These are phyloP conservation scores for Suillia variegata DNA, from an alignment of 2,888 invertebrate species.

Conservation along the genomic window DNA sequence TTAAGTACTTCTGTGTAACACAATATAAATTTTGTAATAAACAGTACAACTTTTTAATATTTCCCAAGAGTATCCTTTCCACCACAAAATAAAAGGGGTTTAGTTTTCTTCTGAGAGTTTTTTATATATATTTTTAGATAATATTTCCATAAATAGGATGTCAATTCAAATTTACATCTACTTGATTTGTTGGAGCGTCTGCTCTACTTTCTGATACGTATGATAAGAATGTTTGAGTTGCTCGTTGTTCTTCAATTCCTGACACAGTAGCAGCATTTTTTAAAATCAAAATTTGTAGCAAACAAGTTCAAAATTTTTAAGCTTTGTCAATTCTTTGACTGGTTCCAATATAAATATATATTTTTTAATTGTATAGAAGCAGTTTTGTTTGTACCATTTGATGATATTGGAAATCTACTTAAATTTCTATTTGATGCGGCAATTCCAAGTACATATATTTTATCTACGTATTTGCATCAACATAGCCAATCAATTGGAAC, in stretches of 20 bases:
- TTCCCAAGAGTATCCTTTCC: conserved; percentile 23
- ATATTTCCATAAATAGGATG: no score
- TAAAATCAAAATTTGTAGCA: no score
- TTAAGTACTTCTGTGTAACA: background rate
- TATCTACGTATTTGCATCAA: conserved; percentile 46
- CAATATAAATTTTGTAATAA: background rate
- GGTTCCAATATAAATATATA: no score
- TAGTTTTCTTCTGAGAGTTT: conserved; percentile 18
- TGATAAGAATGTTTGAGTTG: no score
- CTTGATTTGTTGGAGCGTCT: no score
- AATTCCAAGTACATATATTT: conserved; percentile 44
- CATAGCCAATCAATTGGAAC: conserved; percentile 42
- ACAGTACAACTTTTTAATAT: no score
- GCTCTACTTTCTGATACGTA: no score
- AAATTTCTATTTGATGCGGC: conserved; percentile 51
- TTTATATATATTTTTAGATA: conserved; percentile 20
- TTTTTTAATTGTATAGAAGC: background rate
- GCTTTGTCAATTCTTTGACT: no score
- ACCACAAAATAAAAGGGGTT: conserved; percentile 17
- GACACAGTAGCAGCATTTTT: no score
- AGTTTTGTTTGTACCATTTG: conserved; percentile 28
- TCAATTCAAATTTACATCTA: no score
- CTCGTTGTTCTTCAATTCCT: no score
- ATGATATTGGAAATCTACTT: conserved; percentile 53
- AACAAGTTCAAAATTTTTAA: no score